A percentile compares a stretch with the other conserved stretches of the same genome.
These are phyloP conservation scores for Acanthornis magna DNA, from an alignment of 2,797 vertebrate genomes.

Conservation along the genomic window DNA sequence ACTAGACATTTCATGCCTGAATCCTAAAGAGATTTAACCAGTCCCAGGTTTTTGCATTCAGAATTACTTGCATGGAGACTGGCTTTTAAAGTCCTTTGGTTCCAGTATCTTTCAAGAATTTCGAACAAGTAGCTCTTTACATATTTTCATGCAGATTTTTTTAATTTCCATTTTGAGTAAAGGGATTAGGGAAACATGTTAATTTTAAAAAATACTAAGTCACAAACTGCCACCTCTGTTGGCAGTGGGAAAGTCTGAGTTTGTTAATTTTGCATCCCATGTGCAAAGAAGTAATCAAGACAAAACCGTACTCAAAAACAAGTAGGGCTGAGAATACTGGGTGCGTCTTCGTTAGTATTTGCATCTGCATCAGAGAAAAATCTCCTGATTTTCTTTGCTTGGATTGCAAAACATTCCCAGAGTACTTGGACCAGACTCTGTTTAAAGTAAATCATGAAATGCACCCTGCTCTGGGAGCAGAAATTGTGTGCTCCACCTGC, in stretches of 20 bases:
- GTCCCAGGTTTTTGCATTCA: conserved; percentile 28
- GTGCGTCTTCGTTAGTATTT: not conserved
- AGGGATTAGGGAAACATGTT: not conserved
- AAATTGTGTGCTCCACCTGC: not conserved
- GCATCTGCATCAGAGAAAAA: not conserved
- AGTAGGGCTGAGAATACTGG: not conserved
- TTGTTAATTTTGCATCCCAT: not conserved
- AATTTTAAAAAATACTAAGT: not conserved
- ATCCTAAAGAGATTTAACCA: conserved; percentile 50
- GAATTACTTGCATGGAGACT: not conserved
- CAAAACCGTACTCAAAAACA: not conserved
- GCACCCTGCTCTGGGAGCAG: not conserved
- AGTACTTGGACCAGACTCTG: not conserved
- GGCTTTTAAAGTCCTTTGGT: conserved; percentile 2
- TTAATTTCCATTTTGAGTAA: not conserved
- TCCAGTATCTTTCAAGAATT: conserved; percentile 16
- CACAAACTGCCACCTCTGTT: not conserved
- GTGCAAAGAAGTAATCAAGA: not conserved
- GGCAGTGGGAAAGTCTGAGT: not conserved
- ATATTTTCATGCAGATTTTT: not conserved
- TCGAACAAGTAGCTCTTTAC: conserved; percentile 8
- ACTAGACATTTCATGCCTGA: conserved; percentile 52
- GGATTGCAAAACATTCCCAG: not conserved
- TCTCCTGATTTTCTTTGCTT: not conserved
- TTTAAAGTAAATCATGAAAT: not conserved